Base-by-base conservation (phyloP, 2,113 vertebrate genomes). In the Telmatochromis bifrenatus region DNA sequence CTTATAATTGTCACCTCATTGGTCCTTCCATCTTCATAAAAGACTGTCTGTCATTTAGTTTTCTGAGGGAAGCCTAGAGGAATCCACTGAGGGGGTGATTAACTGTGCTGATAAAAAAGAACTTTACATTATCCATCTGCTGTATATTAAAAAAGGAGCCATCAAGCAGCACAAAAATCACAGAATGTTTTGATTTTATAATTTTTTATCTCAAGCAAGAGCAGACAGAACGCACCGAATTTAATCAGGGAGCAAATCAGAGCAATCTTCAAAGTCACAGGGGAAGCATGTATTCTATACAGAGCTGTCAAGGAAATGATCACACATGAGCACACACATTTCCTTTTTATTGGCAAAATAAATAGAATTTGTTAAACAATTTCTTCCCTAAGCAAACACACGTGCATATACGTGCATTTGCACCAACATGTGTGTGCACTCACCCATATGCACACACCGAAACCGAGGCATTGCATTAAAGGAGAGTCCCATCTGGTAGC, bases 401-500 rank as follows among this genome's bases (percentile, higher is more conserved):
- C 68, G 31, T 45, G n/a, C 80, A 55, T 60, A 26, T 28, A 53
- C 3, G 7, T 28, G 60, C 90, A 80, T 81, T 84, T 51, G 70
- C 82, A 60, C 83, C 58, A 53, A 88, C 87, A 75, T 33, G 79
- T 53, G 84, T 85, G 86, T 39, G 86, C 84, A 91, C 51, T 79
- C 88, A 79, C 3, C 55, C 86, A 55, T 62, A 82, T 65, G 82
- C 84, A 60, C 84, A 80, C 45, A 83, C 55, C 83, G 77, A 89
- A 82, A 81, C 56, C 3, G 86, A 91, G 89, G 93, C 91, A 68
- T 92, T 89, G 90, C 94, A 92, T 94, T 93, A 95, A 95, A 87
- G 79, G 84, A 84, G 91, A 95, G 92, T 92, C 96, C 95, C 96
- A 95, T 95, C 95, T 96, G 96, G 94, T 94, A 79, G 92, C 87